A percentile compares a stretch with the other conserved stretches of the same genome.
Conservation (phyloP, 2,797 vertebrate species). For the Salmo trutta region DNA sequence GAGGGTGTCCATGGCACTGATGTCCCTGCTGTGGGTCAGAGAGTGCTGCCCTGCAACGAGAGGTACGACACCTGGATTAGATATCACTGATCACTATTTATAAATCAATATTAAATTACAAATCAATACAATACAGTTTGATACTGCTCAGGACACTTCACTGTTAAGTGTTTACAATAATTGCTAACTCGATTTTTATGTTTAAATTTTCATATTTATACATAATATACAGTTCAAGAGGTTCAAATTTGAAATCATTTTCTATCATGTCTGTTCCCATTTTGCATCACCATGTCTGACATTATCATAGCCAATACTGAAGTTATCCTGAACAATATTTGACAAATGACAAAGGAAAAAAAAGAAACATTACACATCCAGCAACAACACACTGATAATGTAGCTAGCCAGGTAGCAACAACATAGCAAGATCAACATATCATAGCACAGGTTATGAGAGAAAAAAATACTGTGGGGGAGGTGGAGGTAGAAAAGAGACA, state of each 20-base stretch:
- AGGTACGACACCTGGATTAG: constrained; percentile 19
- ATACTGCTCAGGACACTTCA: constrained; percentile 94
- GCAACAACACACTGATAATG: constrained; percentile 80
- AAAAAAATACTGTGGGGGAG: constrained; percentile 49
- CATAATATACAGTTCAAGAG: not conserved
- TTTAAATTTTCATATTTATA: not conserved
- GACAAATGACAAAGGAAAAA: constrained; percentile 63
- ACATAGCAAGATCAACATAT: constrained; percentile 67
- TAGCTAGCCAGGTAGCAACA: constrained; percentile 65
- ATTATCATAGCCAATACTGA: constrained; percentile 60
- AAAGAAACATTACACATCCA: constrained; percentile 64
- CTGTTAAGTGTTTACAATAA: not conserved
- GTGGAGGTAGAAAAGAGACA: constrained; percentile 61
- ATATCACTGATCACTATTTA: not conserved
- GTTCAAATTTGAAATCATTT: constrained; percentile 4
- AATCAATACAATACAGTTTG: constrained; percentile 62
- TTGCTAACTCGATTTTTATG: not conserved
- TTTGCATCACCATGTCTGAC: constrained; percentile 29
- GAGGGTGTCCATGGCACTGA: constrained; percentile 99
- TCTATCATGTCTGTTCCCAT: constrained; percentile 18
- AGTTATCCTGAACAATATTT: constrained; percentile 96
- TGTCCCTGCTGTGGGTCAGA: constrained; percentile 97
- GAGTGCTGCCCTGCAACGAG: constrained; percentile 93
- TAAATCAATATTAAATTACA: constrained; percentile 36
- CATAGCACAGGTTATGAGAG: constrained; percentile 67